Evolutionary conservation across 2,113 vertebrate genomes (phyloP).

Genomic region (Tychaedon coryphoeus): DNA sequence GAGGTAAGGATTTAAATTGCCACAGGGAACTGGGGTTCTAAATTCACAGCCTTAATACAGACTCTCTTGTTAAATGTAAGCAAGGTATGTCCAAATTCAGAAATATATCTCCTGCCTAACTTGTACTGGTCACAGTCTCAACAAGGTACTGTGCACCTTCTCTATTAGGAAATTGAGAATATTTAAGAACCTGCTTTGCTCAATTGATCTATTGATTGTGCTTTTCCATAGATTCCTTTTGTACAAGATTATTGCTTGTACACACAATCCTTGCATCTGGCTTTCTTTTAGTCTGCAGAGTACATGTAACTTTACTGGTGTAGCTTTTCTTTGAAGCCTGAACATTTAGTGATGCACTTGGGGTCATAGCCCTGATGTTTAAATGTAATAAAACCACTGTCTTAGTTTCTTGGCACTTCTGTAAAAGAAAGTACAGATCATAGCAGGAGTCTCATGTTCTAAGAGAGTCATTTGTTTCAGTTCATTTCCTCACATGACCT

Average conservation of each 20-base stretch:
- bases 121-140: rapidly evolving
- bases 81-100: neutral
- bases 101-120: neutral
- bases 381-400: neutral
- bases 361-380: neutral
- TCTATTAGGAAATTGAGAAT: neutral
- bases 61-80: neutral
- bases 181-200: neutral
- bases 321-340: neutral
- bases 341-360: neutral
- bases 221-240: neutral
- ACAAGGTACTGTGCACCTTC: neutral
- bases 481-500: neutral
- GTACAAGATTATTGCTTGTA: neutral
- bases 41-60: neutral
- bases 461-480: neutral
- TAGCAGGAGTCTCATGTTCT: neutral
- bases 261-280: neutral
- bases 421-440: neutral
- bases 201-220: neutral
- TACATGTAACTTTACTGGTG: neutral
- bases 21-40: neutral
- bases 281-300: neutral
- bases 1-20: neutral
- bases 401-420: neutral